These are phyloP conservation scores for Lepisosteus osseus DNA, from an alignment of 2,113 vertebrate species.

Conservation along the genomic window DNA sequence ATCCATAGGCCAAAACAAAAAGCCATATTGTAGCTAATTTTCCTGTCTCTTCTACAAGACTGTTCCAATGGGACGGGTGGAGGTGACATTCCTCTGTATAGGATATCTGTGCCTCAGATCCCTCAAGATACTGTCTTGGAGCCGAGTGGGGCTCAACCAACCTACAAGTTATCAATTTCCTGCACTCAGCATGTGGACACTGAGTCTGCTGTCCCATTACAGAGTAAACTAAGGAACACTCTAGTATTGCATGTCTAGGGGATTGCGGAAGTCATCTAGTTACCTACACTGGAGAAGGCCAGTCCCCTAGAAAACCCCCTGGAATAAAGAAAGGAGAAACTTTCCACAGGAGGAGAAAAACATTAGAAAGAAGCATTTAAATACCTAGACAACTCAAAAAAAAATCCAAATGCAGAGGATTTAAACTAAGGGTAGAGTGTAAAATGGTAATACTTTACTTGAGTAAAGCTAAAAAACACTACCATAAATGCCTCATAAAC, in stretches of 20 bases:
- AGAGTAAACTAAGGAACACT: constrained; percentile 25
- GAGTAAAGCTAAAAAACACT: no score
- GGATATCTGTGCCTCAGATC: constrained; percentile 51
- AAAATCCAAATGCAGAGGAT: constrained; percentile 9
- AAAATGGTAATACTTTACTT: no score
- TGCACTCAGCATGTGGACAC: constrained; percentile 33
- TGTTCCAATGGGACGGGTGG: constrained; percentile 24
- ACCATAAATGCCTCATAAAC: no score
- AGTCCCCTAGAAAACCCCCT: neutral
- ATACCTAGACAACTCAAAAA: constrained; percentile 14
- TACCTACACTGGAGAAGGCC: neutral
- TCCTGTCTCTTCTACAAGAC: constrained; percentile 56
- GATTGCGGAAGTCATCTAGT: constrained; percentile 29
- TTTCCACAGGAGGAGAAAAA: neutral
- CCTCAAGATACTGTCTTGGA: constrained; percentile 27
- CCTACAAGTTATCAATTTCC: constrained; percentile 57
- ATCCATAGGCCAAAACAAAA: constrained; percentile 64
- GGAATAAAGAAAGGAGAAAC: neutral
- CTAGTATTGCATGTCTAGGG: constrained; percentile 30
- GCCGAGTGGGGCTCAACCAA: constrained; percentile 26
- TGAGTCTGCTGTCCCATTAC: constrained; percentile 12
- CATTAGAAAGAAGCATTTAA: constrained; percentile 26
- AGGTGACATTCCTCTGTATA: constrained; percentile 44
- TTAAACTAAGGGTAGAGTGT: no score
- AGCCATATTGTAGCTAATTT: constrained; percentile 65